Percentiles rank a stretch among this genome's conserved stretches.
phyloP scores from a whole-genome alignment of 2,888 invertebrate species.

The Bhutanitis thaidina region DNA sequence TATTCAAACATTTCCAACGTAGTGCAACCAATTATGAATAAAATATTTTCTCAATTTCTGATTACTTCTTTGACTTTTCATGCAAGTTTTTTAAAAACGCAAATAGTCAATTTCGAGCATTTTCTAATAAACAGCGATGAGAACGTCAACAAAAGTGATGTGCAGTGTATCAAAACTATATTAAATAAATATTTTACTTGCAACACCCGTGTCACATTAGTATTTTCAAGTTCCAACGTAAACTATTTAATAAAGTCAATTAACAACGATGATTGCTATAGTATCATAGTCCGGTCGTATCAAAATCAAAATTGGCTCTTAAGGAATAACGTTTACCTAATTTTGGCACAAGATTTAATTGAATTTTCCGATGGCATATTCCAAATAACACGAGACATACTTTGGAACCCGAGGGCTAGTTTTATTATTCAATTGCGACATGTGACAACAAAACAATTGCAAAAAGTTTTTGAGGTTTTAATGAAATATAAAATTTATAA shows the following conservation, averaged over 20 bases:
- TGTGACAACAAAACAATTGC: conserved; percentile 11
- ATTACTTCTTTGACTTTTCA: not conserved
- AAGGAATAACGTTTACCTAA: conserved; percentile 40
- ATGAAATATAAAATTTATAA: conserved; percentile 38
- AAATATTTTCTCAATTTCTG: not conserved
- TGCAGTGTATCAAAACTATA: conserved; percentile 30
- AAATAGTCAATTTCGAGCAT: not conserved
- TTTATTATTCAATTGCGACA: conserved; percentile 36
- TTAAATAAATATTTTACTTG: conserved; percentile 4
- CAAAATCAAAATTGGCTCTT: conserved; percentile 29
- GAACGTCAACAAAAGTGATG: conserved; percentile 8
- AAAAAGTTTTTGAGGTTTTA: conserved; percentile 30
- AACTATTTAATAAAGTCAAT: conserved; percentile 29
- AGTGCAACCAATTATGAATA: not conserved
- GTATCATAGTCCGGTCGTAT: conserved; percentile 23
- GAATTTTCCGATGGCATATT: conserved; percentile 33
- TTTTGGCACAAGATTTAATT: conserved; percentile 31
- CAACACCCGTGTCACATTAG: conserved; percentile 28
- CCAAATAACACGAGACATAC: conserved; percentile 34
- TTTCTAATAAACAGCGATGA: not conserved
- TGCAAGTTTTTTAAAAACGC: not conserved
- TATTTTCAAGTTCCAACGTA: conserved; percentile 29
- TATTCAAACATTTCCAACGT: conserved; percentile 4
- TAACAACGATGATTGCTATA: conserved; percentile 34
- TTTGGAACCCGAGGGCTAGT: conserved; percentile 48